Evolutionary conservation across 2,888 invertebrate species (phyloP), one percentile per base, ranked within the genome.

Genomic region (Helobdella robusta): DNA sequence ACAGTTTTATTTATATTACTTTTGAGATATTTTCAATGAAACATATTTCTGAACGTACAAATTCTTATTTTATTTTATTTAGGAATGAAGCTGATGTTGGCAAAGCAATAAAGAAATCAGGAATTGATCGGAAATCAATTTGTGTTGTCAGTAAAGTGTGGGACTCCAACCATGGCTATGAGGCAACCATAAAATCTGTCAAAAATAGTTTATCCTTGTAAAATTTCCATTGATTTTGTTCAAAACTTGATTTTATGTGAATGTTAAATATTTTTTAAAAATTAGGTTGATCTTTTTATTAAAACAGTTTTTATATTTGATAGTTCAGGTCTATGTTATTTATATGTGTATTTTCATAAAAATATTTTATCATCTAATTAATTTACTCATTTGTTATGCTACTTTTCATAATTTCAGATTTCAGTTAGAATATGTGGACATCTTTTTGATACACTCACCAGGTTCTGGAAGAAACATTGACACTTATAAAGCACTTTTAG

Each of bases 401-500:
- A n/a, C n/a, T n/a, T n/a, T n/a, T n/a, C n/a, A n/a, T n/a, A n/a
- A n/a, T n/a, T n/a, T n/a, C n/a, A n/a, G n/a, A n/a, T n/a, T n/a
- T n/a, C 36, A 48, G 35, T n/a, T 70, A 30, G 68, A 64, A 28
- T 74, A 73, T 65, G 61, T 74, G 11, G 74, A 74, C 65, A 64
- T 73, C 28, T 73, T 73, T 64, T 66, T 74, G 18, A 72, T 74
- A 20, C 74, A 74, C 64, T 66, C 69, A 5, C 73, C 74, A 20
- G 35, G 63, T 11, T 64, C 60, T 15, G 73, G 73, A 2, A 60
- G 66, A 6, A 69, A 68, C 35, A 56, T 72, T 5, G 74, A 74
- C 32, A 72, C 72, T 1, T 74, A 73, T 66, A 67, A 69, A 40
- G 70, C 68, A 15, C 70, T 74, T 67, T 44, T 73, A 59, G 71